Evolutionary conservation across 2,113 vertebrate species (phyloP).

Genomic region (Bostrychus sinensis): DNA sequence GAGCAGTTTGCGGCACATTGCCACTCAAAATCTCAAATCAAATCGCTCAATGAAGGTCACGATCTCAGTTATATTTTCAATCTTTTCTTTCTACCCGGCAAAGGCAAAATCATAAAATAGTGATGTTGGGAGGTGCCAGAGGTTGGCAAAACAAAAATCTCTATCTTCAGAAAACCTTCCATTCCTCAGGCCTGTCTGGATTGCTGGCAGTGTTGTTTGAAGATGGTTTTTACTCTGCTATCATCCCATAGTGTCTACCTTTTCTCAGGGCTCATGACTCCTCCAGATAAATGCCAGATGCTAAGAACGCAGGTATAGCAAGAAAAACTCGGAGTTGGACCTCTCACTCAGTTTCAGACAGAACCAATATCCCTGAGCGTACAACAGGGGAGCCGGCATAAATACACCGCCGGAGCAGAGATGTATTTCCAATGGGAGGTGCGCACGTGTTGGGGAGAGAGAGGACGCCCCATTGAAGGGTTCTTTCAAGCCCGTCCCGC

Average conservation of each 20-base stretch:
- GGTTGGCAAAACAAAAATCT: constrained; percentile 27
- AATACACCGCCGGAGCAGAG: constrained; percentile 48
- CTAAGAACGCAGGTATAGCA: constrained; percentile 51
- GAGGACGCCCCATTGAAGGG: constrained; percentile 41
- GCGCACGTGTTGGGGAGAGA: not conserved
- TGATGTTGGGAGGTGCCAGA: constrained; percentile 16
- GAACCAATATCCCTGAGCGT: constrained; percentile 66
- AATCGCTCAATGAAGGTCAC: constrained; percentile 11
- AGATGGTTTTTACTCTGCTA: constrained; percentile 37
- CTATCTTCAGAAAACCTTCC: constrained; percentile 28
- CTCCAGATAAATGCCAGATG: constrained; percentile 52
- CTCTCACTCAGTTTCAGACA: constrained; percentile 59
- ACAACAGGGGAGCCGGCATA: constrained; percentile 51
- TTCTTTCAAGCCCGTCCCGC: constrained; percentile 11
- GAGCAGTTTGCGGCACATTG: not conserved
- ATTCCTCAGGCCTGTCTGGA: constrained; percentile 35
- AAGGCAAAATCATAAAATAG: constrained; percentile 36
- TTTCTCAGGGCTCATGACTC: constrained; percentile 36
- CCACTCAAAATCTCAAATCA: constrained; percentile 16
- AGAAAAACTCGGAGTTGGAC: constrained; percentile 44
- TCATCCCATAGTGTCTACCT: constrained; percentile 31
- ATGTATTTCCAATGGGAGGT: constrained; percentile 37
- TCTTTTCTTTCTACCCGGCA: not conserved
- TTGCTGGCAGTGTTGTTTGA: constrained; percentile 42
- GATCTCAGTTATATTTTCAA: constrained; percentile 1